These are phyloP conservation scores for Gymnothorax javanicus DNA, from an alignment of 2,797 vertebrate genomes.

Conservation along the genomic window DNA sequence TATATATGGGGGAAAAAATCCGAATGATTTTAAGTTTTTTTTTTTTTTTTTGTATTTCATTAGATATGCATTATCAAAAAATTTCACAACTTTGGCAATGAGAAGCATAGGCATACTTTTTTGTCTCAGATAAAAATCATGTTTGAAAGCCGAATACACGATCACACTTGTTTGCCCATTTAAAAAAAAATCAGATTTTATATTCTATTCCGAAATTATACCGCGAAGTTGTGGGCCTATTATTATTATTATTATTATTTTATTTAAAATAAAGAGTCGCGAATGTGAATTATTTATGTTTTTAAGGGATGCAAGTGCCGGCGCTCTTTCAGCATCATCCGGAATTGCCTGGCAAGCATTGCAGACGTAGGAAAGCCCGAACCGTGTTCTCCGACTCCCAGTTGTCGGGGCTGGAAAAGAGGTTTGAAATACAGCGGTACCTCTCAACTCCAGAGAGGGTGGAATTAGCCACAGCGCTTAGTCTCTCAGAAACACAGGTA, in stretches of 20 bases:
- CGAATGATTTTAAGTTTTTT: too few relatives aligned
- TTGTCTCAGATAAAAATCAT: background rate
- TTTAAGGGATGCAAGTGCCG: slow-evolving; percentile 88
- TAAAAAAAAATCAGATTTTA: background rate
- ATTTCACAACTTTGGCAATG: too few relatives aligned
- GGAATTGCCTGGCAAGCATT: slow-evolving; percentile 92
- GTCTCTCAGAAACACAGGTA: slow-evolving; percentile 98
- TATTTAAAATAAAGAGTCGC: background rate
- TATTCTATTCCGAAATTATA: background rate
- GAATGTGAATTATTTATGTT: slow-evolving; percentile 21
- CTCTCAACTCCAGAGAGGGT: slow-evolving; percentile 95
- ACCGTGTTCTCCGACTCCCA: slow-evolving; percentile 98
- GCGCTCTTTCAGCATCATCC: slow-evolving; percentile 90
- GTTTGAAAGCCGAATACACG: background rate
- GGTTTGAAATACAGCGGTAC: slow-evolving; percentile 95
- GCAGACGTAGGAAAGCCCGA: slow-evolving; percentile 91
- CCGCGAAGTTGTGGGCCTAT: background rate
- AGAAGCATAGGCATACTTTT: background rate
- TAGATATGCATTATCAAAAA: too few relatives aligned
- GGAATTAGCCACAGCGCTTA: slow-evolving; percentile 94
- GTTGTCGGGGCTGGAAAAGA: slow-evolving; percentile 93
- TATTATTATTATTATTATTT: background rate
- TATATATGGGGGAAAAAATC: too few relatives aligned
- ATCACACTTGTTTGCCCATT: background rate
- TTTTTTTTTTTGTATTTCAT: too few relatives aligned